Percentiles rank a stretch among this genome's conserved stretches.
Conservation (phyloP, 2,888 invertebrate genomes). For the Thecocarcelia acutangulata region DNA sequence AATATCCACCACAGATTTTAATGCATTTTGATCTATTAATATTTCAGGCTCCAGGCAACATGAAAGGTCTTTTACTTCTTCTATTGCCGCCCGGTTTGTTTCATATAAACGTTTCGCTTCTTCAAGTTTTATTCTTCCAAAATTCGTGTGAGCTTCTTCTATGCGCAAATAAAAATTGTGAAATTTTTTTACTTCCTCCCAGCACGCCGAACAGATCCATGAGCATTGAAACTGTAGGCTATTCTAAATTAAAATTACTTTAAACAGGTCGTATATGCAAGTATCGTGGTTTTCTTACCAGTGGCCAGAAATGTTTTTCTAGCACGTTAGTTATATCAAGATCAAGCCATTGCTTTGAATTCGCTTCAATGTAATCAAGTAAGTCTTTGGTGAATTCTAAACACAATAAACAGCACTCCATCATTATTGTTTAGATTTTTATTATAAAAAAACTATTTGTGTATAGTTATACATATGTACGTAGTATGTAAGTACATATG, state of each 20-base stretch:
- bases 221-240: slow-evolving; percentile 11
- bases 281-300: slow-evolving; percentile 32
- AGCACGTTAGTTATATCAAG: slow-evolving; percentile 30
- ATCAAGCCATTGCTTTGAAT: slow-evolving; percentile 41
- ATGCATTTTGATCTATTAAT: slow-evolving; percentile 23
- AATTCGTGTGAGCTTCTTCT: slow-evolving; percentile 72
- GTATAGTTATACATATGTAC: too few species aligned
- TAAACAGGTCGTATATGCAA: too few species aligned
- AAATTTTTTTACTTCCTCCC: slow-evolving; percentile 73
- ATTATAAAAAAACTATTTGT: too few species aligned
- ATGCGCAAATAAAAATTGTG: slow-evolving; percentile 74
- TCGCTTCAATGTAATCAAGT: neutral
- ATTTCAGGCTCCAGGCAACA: slow-evolving; percentile 32
- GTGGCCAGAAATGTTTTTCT: slow-evolving; percentile 58
- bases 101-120: slow-evolving; percentile 12
- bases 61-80: slow-evolving; percentile 8
- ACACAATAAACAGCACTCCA: slow-evolving; percentile 56
- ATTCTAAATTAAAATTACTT: slow-evolving; percentile 26
- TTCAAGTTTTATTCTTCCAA: slow-evolving; percentile 70
- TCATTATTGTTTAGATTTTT: neutral
- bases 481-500: too few species aligned
- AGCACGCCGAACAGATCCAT: slow-evolving; percentile 74
- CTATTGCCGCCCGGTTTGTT: slow-evolving; percentile 3
- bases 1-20: neutral
- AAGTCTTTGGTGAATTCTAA: slow-evolving; percentile 36